A percentile compares a stretch with the other conserved stretches of the same genome.
phyloP scores from a whole-genome alignment of 2,888 invertebrate genomes.

The Cantharis rustica region DNA sequence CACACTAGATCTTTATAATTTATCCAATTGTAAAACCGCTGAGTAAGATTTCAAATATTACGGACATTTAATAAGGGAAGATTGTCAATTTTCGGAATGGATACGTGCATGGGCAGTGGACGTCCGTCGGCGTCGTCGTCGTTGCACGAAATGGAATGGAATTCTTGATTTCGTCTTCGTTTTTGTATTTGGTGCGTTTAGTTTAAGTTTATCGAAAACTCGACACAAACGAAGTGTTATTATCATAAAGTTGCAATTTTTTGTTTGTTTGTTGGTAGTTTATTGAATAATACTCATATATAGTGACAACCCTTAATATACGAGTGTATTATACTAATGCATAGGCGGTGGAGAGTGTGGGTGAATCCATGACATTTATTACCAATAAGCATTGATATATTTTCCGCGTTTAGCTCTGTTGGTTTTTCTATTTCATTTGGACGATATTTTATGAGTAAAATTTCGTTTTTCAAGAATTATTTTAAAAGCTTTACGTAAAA shows the following conservation, averaged over 20 bases:
- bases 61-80: slow-evolving; percentile 10
- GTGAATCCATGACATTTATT: slow-evolving; percentile 50
- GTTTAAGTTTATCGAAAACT: slow-evolving; percentile 8
- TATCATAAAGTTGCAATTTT: slow-evolving; percentile 29
- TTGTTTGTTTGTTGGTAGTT: slow-evolving; percentile 41
- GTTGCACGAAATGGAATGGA: not conserved
- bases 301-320: slow-evolving; percentile 44
- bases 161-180: not conserved
- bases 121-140: not conserved
- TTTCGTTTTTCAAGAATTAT: slow-evolving; percentile 27
- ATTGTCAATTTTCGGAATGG: not conserved
- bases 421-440: slow-evolving; percentile 32
- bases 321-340: slow-evolving; percentile 52
- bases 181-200: not conserved
- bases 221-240: slow-evolving; percentile 19
- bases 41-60: slow-evolving; percentile 26
- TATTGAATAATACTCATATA: slow-evolving; percentile 39
- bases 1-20: slow-evolving; percentile 31
- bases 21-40: slow-evolving; percentile 35
- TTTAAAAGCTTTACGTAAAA: slow-evolving; percentile 24
- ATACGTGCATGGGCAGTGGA: not conserved
- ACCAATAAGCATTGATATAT: slow-evolving; percentile 52
- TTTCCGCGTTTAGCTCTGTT: slow-evolving; percentile 37
- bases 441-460: slow-evolving; percentile 26
- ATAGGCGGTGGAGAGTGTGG: slow-evolving; percentile 42